Conservation (phyloP, 2,888 invertebrate genomes). For the Archaeoteleia sp. region DNA sequence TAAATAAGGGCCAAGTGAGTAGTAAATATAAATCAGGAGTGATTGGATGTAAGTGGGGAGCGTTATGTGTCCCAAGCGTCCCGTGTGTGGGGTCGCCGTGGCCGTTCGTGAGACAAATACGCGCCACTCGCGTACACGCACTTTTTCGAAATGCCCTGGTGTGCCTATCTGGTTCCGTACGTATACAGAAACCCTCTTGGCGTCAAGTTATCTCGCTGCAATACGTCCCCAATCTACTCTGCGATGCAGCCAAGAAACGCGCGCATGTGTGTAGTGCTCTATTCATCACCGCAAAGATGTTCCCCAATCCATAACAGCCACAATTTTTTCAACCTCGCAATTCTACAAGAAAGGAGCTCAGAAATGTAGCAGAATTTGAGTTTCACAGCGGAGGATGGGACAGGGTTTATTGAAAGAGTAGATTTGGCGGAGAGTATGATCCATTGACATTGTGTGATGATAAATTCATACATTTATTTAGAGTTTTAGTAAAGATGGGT, state of each 20-base stretch:
- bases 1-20: slow-evolving; percentile 74
- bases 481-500: too few relatives aligned
- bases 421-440: too few relatives aligned
- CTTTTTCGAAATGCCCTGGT: slow-evolving; percentile 14
- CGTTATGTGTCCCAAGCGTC: slow-evolving; percentile 75
- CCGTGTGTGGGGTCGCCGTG: slow-evolving; percentile 71
- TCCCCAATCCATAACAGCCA: background rate
- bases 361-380: too few relatives aligned
- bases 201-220: slow-evolving; percentile 34
- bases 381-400: too few relatives aligned
- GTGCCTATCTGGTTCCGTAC: slow-evolving; percentile 16
- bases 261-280: background rate
- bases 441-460: too few relatives aligned
- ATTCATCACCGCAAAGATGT: slow-evolving; percentile 29
- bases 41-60: slow-evolving; percentile 75
- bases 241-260: slow-evolving; percentile 46
- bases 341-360: too few relatives aligned
- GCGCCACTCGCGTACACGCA: slow-evolving; percentile 42
- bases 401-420: too few relatives aligned
- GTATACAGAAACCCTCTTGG: slow-evolving; percentile 24
- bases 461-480: too few relatives aligned
- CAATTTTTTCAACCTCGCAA: too few relatives aligned
- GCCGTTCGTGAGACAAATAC: background rate
- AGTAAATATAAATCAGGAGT: slow-evolving; percentile 76
- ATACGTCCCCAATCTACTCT: slow-evolving; percentile 45